These are phyloP conservation scores for Cryptus armator DNA, from an alignment of 2,888 invertebrate genomes.

Conservation along the genomic window DNA sequence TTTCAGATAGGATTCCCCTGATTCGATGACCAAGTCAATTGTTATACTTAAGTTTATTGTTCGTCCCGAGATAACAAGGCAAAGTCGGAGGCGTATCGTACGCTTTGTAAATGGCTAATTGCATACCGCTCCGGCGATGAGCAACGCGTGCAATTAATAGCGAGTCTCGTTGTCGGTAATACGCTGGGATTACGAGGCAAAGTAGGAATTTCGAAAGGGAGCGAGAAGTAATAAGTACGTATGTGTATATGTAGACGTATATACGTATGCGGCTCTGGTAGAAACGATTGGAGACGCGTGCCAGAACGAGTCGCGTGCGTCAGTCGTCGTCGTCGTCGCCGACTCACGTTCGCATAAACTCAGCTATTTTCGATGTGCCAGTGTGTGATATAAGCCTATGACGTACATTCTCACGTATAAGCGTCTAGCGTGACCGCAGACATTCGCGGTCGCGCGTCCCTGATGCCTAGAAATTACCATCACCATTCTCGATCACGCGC, in stretches of 20 bases:
- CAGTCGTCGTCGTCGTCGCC: constrained; percentile 74
- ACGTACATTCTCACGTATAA: constrained; percentile 55
- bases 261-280: constrained; percentile 32
- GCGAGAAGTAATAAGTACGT: constrained; percentile 68
- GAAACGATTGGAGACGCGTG: constrained; percentile 78
- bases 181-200: constrained; percentile 19
- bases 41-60: not conserved
- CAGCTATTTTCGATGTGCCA: constrained; percentile 79
- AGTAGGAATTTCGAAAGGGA: constrained; percentile 71
- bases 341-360: constrained; percentile 71
- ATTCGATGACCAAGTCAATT: not conserved
- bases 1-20: constrained; percentile 6
- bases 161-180: constrained; percentile 7
- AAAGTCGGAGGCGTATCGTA: constrained; percentile 4
- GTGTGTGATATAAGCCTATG: constrained; percentile 71
- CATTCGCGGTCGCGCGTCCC: constrained; percentile 61
- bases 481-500: constrained; percentile 61
- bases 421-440: constrained; percentile 53
- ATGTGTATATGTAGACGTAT: constrained; percentile 3
- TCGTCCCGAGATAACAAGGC: not conserved
- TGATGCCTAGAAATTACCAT: constrained; percentile 65
- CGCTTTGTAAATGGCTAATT: constrained; percentile 17
- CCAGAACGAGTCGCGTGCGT: constrained; percentile 81
- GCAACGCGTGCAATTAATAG: constrained; percentile 26
- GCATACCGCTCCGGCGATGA: not conserved